Conservation (phyloP, 2,797 vertebrate species). For the Clamator glandarius region DNA sequence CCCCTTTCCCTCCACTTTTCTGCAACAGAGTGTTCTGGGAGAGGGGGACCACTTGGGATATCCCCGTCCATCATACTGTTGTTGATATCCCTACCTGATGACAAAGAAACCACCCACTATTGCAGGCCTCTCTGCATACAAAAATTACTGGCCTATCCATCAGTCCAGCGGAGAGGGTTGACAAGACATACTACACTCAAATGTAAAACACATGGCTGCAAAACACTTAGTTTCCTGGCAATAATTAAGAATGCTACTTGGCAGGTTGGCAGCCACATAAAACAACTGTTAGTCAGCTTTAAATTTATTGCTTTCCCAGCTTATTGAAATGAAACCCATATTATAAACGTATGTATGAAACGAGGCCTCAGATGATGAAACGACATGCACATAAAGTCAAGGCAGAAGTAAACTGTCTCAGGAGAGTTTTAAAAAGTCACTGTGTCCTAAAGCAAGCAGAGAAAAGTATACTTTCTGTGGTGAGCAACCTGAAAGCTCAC, state of each 20-base stretch:
- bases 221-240: constrained; percentile 84
- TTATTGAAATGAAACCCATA: constrained; percentile 81
- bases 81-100: constrained; percentile 64
- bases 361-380: constrained; percentile 69
- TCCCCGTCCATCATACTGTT: constrained; percentile 49
- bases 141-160: constrained; percentile 74
- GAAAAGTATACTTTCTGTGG: neutral
- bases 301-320: constrained; percentile 81
- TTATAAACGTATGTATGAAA: constrained; percentile 77
- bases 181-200: constrained; percentile 81
- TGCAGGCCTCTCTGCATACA: constrained; percentile 18
- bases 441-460: constrained; percentile 6
- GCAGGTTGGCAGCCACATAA: constrained; percentile 84
- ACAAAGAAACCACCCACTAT: constrained; percentile 74
- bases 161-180: constrained; percentile 76
- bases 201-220: constrained; percentile 83
- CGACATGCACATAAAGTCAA: constrained; percentile 57
- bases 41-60: constrained; percentile 24
- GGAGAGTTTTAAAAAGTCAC: constrained; percentile 43
- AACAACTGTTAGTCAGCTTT: constrained; percentile 80
- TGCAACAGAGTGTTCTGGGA: neutral
- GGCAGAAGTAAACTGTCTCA: constrained; percentile 58
- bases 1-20: constrained; percentile 46
- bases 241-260: constrained; percentile 84
- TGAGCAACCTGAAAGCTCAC: constrained; percentile 25